phyloP scores from a whole-genome alignment of 1,140 invertebrate species.

The Calliphora vicina region DNA sequence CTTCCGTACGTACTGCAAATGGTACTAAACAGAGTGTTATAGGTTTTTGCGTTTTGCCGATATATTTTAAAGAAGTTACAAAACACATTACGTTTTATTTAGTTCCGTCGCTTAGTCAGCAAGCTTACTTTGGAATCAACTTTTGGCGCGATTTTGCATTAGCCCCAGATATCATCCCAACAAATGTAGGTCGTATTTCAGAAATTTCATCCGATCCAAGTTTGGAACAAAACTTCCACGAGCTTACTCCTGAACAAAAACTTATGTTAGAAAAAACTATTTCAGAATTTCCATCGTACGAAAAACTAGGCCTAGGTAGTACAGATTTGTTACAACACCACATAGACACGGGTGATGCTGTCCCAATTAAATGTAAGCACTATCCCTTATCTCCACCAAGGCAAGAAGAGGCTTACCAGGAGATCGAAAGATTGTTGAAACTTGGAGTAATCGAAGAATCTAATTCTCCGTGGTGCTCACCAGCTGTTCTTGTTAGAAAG shows the following conservation, averaged over 20 bases:
- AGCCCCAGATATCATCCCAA: background rate
- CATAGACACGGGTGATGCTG: conserved; percentile 17
- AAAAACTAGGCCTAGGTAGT: conserved; percentile 35
- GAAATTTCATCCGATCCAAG: background rate
- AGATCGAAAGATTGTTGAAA: conserved; percentile 22
- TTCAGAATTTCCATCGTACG: conserved; percentile 23
- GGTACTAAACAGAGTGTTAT: background rate
- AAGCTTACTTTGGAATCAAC: background rate
- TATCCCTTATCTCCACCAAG: conserved; percentile 27
- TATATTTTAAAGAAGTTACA: background rate
- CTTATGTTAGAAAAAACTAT: background rate
- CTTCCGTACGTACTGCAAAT: background rate
- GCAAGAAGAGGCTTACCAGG: background rate
- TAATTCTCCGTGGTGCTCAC: conserved; percentile 34
- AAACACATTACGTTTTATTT: background rate
- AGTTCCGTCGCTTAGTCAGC: background rate
- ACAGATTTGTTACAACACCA: conserved; percentile 23
- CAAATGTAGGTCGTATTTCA: background rate
- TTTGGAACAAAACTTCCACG: background rate
- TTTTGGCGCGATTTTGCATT: background rate
- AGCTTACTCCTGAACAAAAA: background rate
- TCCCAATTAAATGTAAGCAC: conserved; percentile 33
- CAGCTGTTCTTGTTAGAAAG: conserved; percentile 31
- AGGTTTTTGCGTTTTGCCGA: background rate
- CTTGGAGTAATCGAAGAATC: conserved; percentile 26